Evolutionary conservation across 2,888 invertebrate species (phyloP).

Genomic region (Lydus trimaculatus): DNA sequence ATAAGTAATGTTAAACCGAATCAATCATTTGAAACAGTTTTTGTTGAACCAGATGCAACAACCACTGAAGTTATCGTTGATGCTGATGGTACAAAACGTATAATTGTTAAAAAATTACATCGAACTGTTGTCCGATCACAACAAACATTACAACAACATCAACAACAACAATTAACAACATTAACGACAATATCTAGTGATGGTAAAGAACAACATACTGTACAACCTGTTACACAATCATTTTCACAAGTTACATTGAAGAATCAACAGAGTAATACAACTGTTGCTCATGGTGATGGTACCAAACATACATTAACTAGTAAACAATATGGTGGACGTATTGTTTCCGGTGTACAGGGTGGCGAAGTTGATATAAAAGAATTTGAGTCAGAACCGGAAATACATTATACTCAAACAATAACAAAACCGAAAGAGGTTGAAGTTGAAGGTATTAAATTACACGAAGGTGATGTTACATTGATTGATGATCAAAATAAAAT

Average conservation of each 20-base stretch:
- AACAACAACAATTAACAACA: constrained; percentile 68
- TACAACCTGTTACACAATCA: constrained; percentile 66
- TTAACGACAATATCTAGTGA: constrained; percentile 64
- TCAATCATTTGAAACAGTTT: constrained; percentile 81
- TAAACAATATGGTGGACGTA: constrained; percentile 70
- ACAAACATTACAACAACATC: constrained; percentile 70
- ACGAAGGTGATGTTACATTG: constrained; percentile 59
- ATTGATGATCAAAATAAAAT: constrained; percentile 53
- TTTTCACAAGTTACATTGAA: constrained; percentile 66
- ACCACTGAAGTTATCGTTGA: constrained; percentile 83
- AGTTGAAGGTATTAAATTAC: constrained; percentile 55
- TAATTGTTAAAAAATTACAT: constrained; percentile 77
- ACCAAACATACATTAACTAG: constrained; percentile 69
- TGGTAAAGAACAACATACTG: constrained; percentile 46
- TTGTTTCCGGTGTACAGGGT: constrained; percentile 69
- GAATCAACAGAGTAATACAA: constrained; percentile 69
- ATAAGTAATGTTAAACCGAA: constrained; percentile 74
- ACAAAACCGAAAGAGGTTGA: constrained; percentile 61
- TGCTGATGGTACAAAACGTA: constrained; percentile 81
- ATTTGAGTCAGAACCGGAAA: constrained; percentile 70
- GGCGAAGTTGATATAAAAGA: constrained; percentile 71
- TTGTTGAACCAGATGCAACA: constrained; percentile 83
- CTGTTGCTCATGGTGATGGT: constrained; percentile 67
- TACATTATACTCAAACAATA: constrained; percentile 66
- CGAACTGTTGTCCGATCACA: constrained; percentile 73